Percentiles rank a stretch among this genome's conserved stretches.
phyloP scores from a whole-genome alignment of 2,797 vertebrate genomes.

The Hemitrygon akajei region DNA sequence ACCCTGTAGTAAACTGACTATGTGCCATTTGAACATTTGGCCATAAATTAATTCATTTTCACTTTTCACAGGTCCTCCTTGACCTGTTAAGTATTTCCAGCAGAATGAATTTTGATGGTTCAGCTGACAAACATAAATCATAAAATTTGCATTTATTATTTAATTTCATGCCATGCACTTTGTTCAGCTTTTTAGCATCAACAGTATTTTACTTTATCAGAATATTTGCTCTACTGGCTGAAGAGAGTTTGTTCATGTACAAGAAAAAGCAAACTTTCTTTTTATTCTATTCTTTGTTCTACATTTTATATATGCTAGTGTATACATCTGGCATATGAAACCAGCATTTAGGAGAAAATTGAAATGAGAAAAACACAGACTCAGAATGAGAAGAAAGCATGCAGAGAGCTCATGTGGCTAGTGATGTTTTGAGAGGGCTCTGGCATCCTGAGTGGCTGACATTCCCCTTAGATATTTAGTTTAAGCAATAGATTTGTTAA shows the following conservation, averaged over 20 bases:
- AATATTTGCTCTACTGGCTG: background rate
- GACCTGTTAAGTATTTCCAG: too few species aligned
- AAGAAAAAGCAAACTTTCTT: background rate
- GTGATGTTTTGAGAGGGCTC: background rate
- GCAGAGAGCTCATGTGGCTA: background rate
- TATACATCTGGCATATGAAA: background rate
- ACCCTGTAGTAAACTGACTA: too few species aligned
- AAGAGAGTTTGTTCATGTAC: background rate
- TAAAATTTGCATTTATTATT: too few species aligned
- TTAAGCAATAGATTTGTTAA: background rate
- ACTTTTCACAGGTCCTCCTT: too few species aligned
- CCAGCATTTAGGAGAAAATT: background rate
- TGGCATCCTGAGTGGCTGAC: background rate
- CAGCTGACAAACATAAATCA: too few species aligned
- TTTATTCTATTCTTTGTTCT: background rate
- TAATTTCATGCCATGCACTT: too few species aligned
- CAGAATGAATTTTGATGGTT: too few species aligned
- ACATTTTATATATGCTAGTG: background rate
- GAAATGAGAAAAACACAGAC: background rate
- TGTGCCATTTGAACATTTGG: too few species aligned
- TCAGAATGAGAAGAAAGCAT: background rate
- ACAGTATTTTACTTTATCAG: too few species aligned
- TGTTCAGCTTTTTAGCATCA: too few species aligned
- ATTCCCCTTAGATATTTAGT: background rate
- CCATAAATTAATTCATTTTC: too few species aligned